Evolutionary conservation across 1,140 invertebrate species (phyloP).

Genomic region (Metaphire vulgaris): DNA sequence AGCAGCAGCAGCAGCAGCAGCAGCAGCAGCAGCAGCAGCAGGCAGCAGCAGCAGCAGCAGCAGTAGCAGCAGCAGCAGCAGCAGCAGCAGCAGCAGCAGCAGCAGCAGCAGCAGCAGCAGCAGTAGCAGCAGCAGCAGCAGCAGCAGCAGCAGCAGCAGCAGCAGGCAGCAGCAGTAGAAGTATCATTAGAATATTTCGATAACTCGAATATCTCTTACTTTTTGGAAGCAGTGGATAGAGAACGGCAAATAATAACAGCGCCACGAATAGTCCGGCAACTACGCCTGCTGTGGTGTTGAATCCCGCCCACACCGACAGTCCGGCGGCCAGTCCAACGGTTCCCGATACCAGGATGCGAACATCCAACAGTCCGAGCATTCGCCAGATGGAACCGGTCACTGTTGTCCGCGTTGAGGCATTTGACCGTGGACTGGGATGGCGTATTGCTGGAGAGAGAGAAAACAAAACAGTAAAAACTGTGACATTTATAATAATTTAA

Average conservation of each 20-base stretch:
- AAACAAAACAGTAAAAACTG: too few species aligned
- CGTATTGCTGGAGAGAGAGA: too few species aligned
- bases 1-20: conserved; percentile 1
- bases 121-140: neutral
- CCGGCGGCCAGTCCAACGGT: neutral
- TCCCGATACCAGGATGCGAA: neutral
- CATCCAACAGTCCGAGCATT: neutral
- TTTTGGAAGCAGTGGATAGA: neutral
- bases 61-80: conserved; percentile 1
- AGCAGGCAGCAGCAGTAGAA: neutral
- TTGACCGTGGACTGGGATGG: too few species aligned
- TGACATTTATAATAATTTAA: too few species aligned
- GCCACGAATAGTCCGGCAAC: neutral
- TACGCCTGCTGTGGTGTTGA: neutral
- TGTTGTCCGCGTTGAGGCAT: too few species aligned
- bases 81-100: conserved; percentile 1
- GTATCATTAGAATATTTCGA: too few species aligned
- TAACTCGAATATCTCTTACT: too few species aligned
- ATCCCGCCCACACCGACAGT: neutral
- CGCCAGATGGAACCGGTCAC: neutral
- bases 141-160: conserved; percentile 1
- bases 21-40: conserved; percentile 1
- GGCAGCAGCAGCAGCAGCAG: neutral
- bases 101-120: conserved; percentile 1
- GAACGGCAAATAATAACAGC: neutral